Percentiles rank a stretch among this genome's conserved stretches.
Evolutionary conservation across 2,797 vertebrate genomes (phyloP).

Genomic region (Capromys pilorides): DNA sequence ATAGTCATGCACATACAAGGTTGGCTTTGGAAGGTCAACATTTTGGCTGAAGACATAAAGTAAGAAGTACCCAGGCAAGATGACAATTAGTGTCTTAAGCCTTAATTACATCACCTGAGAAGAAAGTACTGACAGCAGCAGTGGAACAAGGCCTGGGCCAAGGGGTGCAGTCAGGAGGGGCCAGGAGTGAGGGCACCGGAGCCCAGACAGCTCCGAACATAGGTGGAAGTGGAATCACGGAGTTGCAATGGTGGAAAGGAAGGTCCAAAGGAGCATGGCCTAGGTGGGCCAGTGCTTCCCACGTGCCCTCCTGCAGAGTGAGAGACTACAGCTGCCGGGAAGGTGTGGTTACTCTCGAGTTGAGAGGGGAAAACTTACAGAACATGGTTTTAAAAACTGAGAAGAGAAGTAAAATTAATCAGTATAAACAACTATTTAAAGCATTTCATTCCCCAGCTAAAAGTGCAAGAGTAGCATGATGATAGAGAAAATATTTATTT

Average conservation of each 20-base stretch:
- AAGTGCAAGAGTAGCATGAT: background rate
- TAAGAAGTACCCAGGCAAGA: background rate
- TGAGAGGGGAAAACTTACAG: background rate
- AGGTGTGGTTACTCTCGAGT: background rate
- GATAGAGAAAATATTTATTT: background rate
- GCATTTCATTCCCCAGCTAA: background rate
- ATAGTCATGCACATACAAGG: background rate
- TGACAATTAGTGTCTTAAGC: background rate
- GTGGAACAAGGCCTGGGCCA: background rate
- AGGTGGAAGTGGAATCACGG: background rate
- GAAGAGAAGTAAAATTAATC: background rate
- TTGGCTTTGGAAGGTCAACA: background rate
- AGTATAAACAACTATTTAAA: background rate
- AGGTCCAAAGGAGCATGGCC: background rate
- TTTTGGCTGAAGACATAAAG: background rate
- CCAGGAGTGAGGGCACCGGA: accelerated
- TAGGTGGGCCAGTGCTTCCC: background rate
- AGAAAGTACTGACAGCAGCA: background rate
- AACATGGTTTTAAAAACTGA: background rate
- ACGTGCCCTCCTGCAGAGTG: background rate
- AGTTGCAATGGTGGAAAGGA: no score
- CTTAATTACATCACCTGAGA: background rate
- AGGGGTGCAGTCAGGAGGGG: accelerated
- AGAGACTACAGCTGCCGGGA: background rate
- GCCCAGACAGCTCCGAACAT: no score